Evolutionary conservation across 2,113 vertebrate genomes (phyloP).

Genomic region (Neoarius graeffei): DNA sequence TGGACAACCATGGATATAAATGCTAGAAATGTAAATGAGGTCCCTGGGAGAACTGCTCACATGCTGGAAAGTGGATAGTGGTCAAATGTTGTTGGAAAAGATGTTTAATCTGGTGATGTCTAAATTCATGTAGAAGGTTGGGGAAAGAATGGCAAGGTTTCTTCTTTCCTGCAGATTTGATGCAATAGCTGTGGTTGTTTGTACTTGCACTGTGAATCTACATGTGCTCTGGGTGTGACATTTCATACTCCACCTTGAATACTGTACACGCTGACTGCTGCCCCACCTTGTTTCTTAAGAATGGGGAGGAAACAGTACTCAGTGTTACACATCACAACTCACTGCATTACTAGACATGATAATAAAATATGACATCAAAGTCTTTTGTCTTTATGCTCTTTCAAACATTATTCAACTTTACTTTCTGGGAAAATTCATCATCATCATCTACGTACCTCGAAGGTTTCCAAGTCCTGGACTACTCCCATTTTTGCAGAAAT

Average conservation of each 20-base stretch:
- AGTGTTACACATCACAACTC: no score
- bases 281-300: not conserved
- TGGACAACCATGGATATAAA: not conserved
- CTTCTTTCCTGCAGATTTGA: not conserved
- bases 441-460: not conserved
- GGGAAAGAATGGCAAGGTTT: not conserved
- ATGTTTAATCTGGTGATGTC: not conserved
- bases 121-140: not conserved
- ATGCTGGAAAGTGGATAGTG: not conserved
- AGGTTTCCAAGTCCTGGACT: not conserved
- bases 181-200: not conserved
- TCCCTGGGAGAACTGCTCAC: not conserved
- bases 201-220: not conserved
- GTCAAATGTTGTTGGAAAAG: not conserved
- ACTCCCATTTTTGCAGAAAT: not conserved
- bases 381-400: not conserved
- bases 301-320: not conserved
- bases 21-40: not conserved
- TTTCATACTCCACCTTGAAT: not conserved
- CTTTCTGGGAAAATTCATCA: not conserved
- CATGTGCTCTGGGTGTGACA: not conserved
- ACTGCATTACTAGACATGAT: not conserved
- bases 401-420: not conserved
- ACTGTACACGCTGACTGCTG: not conserved
- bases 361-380: not conserved